Percentiles rank a stretch among this genome's conserved stretches.
phyloP scores from a whole-genome alignment of 2,888 invertebrate genomes.

The Drosophila greeni region DNA sequence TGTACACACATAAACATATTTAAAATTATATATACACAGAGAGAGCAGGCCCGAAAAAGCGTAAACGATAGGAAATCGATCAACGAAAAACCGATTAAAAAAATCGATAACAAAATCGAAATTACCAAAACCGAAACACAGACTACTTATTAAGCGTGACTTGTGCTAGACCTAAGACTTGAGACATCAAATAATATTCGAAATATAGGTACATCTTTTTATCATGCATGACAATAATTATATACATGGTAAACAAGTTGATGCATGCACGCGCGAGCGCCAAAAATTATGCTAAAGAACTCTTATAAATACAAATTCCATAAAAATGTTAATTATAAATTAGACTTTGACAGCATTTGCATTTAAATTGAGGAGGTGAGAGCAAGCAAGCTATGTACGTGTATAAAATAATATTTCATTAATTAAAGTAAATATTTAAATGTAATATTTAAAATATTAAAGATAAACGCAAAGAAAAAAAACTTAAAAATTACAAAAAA shows the following conservation, averaged over 20 bases:
- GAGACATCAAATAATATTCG: slow-evolving; percentile 41
- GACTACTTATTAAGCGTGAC: slow-evolving; percentile 61
- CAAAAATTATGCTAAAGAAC: slow-evolving; percentile 70
- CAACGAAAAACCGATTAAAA: background rate
- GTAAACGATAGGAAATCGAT: slow-evolving; percentile 35
- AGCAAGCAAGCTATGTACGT: slow-evolving; percentile 45
- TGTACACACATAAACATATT: slow-evolving; percentile 27
- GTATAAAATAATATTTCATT: slow-evolving; percentile 56
- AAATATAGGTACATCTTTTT: slow-evolving; percentile 50
- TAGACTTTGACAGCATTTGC: slow-evolving; percentile 56
- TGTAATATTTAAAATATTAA: slow-evolving; percentile 54
- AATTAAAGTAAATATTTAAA: slow-evolving; percentile 45
- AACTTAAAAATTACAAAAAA: slow-evolving; percentile 9
- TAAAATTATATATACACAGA: slow-evolving; percentile 37
- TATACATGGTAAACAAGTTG: slow-evolving; percentile 64
- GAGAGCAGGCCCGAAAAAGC: slow-evolving; percentile 54
- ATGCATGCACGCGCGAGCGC: slow-evolving; percentile 54
- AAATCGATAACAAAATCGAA: slow-evolving; percentile 4
- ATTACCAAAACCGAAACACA: slow-evolving; percentile 42
- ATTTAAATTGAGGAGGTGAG: slow-evolving; percentile 49
- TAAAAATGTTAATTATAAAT: slow-evolving; percentile 53
- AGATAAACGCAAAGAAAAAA: slow-evolving; percentile 25
- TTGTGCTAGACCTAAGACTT: slow-evolving; percentile 62
- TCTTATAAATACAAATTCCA: slow-evolving; percentile 31
- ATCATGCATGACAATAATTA: slow-evolving; percentile 74